Conservation (phyloP, 2,888 invertebrate species). For the Bibio marci region DNA sequence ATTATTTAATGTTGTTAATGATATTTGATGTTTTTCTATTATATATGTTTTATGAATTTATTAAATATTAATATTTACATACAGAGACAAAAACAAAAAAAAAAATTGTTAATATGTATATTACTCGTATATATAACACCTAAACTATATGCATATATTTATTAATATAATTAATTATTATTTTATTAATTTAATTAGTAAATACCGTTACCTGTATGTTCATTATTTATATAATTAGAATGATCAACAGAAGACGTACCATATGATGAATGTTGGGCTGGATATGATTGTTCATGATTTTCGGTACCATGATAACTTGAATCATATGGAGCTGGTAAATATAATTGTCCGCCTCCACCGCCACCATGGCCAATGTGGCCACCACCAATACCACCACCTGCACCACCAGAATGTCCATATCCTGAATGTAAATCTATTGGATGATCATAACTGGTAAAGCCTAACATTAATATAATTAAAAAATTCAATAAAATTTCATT, state of each 20-base stretch:
- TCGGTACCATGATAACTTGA: neutral
- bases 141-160: no score
- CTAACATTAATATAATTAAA: neutral
- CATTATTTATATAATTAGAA: no score
- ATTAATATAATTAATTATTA: no score
- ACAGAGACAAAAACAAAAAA: no score
- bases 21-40: no score
- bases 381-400: neutral
- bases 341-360: neutral
- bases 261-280: neutral
- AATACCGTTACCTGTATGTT: no score
- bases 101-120: no score
- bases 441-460: slow-evolving; percentile 23
- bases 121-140: no score
- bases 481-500: neutral
- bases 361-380: neutral
- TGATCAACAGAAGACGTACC: neutral
- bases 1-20: no score
- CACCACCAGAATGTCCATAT: slow-evolving; percentile 16
- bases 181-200: no score
- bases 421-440: slow-evolving; percentile 28
- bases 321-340: slow-evolving; percentile 1
- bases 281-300: neutral
- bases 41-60: no score
- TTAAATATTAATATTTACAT: no score